phyloP scores from a whole-genome alignment of 1,140 invertebrate genomes.

The Drosophila gunungcola region DNA sequence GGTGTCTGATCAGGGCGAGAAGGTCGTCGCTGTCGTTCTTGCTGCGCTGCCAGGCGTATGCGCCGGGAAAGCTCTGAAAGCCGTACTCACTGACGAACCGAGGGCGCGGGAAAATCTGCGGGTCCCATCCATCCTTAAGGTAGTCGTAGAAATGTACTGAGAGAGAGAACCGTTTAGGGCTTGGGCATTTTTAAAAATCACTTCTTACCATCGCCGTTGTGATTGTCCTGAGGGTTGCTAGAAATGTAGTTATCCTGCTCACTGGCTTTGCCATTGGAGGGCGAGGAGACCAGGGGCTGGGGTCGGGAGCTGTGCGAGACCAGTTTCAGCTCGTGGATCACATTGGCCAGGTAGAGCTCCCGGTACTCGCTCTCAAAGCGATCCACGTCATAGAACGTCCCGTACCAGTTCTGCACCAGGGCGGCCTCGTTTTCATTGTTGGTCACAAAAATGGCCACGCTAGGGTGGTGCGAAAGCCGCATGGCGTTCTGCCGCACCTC shows the following conservation, averaged over 20 bases:
- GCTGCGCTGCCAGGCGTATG: constrained; percentile 85
- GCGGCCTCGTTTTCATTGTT: constrained; percentile 99
- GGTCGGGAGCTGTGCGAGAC: constrained; percentile 84
- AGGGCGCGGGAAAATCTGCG: constrained; percentile 90
- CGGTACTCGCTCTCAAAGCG: constrained; percentile 93
- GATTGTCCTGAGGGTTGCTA: constrained; percentile 90
- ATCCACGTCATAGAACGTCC: constrained; percentile 86
- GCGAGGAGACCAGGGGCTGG: constrained; percentile 89
- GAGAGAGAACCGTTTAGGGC: constrained; percentile 56
- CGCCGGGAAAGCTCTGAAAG: constrained; percentile 94
- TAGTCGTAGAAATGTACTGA: constrained; percentile 97
- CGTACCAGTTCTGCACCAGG: constrained; percentile 93
- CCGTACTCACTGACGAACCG: constrained; percentile 98
- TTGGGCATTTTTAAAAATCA: no score
- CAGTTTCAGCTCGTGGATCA: constrained; percentile 89
- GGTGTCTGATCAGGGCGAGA: constrained; percentile 88
- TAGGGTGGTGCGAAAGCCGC: constrained; percentile 94
- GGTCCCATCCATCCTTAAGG: constrained; percentile 91
- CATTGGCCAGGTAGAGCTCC: constrained; percentile 93
- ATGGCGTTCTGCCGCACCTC: constrained; percentile 95
- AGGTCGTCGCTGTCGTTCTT: constrained; percentile 87
- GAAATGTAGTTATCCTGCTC: constrained; percentile 90
- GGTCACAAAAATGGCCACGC: constrained; percentile 95
- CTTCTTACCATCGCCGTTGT: constrained; percentile 93
- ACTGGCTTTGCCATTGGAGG: constrained; percentile 94